phyloP scores from a whole-genome alignment of 2,797 vertebrate species.

The Chiroxiphia lanceolata region DNA sequence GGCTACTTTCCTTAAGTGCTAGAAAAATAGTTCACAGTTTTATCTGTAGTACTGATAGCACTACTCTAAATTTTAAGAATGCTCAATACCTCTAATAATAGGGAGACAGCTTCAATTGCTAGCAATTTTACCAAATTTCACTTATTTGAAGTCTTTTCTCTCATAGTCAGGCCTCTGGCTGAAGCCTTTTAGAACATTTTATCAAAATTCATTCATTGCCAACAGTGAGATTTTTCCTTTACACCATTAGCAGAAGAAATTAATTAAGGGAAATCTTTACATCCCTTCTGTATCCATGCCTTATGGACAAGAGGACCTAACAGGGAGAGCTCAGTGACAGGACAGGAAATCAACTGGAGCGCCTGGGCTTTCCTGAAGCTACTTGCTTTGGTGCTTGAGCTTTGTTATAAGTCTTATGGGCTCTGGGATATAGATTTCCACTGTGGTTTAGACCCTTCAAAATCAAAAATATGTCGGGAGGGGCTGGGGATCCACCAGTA shows the following conservation, averaged over 20 bases:
- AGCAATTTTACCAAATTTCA: neutral
- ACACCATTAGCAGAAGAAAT: neutral
- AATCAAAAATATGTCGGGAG: neutral
- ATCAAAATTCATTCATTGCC: neutral
- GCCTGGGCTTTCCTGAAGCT: neutral
- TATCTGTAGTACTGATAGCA: neutral
- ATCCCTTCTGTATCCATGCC: neutral
- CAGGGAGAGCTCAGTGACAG: neutral
- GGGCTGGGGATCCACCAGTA: neutral
- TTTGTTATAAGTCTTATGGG: neutral
- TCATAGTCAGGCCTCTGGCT: neutral
- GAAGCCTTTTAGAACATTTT: neutral
- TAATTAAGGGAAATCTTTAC: neutral
- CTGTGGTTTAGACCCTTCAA: neutral
- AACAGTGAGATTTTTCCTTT: neutral
- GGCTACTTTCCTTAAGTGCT: neutral
- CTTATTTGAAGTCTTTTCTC: neutral
- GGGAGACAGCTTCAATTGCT: neutral
- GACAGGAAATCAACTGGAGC: neutral
- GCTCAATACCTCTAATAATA: neutral
- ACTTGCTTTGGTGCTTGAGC: neutral
- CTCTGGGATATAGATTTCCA: neutral
- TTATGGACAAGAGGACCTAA: neutral
- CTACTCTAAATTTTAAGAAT: neutral
- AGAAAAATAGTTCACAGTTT: neutral